A percentile compares a stretch with the other conserved stretches of the same genome.
phyloP scores from a whole-genome alignment of 2,113 vertebrate species.

The Sula dactylatra region DNA sequence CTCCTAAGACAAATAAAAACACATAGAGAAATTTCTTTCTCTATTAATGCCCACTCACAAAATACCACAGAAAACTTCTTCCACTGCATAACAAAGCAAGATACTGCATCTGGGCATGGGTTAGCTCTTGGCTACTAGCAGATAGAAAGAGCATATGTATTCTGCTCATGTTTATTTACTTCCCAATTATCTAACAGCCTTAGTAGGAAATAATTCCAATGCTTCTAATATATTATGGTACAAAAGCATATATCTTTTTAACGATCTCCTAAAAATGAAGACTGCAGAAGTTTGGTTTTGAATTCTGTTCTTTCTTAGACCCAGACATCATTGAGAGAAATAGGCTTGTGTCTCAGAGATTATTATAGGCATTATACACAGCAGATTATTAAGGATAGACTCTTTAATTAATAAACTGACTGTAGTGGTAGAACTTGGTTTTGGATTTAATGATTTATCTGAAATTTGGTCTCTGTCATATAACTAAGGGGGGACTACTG shows the following conservation, averaged over 20 bases:
- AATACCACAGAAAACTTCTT: not conserved
- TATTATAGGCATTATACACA: not conserved
- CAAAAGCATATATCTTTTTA: not conserved
- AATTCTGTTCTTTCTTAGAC: not conserved
- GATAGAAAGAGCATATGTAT: not conserved
- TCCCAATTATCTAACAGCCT: not conserved
- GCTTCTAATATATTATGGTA: not conserved
- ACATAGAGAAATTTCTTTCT: not conserved
- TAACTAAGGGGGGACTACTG: not conserved
- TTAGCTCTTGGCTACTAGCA: not conserved
- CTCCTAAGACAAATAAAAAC: not conserved
- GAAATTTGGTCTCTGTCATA: not conserved
- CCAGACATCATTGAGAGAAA: not conserved
- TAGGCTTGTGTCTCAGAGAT: not conserved
- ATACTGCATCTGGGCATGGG: not conserved
- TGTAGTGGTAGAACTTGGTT: not conserved
- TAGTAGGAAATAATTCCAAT: not conserved
- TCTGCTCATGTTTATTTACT: not conserved
- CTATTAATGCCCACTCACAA: not conserved
- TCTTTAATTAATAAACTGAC: not conserved
- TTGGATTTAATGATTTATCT: not conserved
- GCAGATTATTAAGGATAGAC: not conserved
- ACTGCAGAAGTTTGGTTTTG: not conserved
- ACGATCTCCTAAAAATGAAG: not conserved
- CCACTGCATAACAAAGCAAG: not conserved